A percentile compares a stretch with the other conserved stretches of the same genome.
These are phyloP conservation scores for Melanotaenia boesemani DNA, from an alignment of 2,797 vertebrate genomes.

Conservation along the genomic window DNA sequence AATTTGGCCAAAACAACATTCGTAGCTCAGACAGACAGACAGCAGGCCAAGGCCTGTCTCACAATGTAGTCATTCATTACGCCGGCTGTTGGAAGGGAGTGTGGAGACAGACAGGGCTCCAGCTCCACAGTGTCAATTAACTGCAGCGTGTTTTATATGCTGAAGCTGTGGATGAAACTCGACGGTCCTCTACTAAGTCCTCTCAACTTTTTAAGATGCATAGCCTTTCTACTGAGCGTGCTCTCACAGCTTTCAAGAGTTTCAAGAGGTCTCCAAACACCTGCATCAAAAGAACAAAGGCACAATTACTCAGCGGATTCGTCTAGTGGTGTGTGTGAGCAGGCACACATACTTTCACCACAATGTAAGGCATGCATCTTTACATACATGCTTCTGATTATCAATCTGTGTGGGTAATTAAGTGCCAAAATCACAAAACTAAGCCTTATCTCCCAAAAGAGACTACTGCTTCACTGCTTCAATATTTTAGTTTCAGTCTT, in stretches of 20 bases:
- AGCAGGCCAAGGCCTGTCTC: conserved; percentile 56
- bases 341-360: no score
- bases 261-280: conserved; percentile 10
- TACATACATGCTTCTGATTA: no score
- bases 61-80: conserved; percentile 70
- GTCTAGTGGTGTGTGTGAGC: no score
- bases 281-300: not conserved
- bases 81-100: conserved; percentile 44
- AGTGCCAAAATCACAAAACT: no score
- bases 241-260: conserved; percentile 19
- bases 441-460: no score
- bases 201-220: conserved; percentile 57
- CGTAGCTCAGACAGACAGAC: conserved; percentile 71
- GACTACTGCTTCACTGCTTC: no score
- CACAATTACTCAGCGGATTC: not conserved
- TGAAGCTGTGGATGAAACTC: conserved; percentile 16
- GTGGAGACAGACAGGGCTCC: conserved; percentile 56
- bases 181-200: conserved; percentile 51
- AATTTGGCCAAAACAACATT: conserved; percentile 81
- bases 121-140: conserved; percentile 68
- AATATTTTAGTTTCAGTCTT: no score
- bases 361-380: no score
- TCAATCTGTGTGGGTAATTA: no score
- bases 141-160: conserved; percentile 59
- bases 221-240: conserved; percentile 13